Percentiles rank a stretch among this genome's conserved stretches.
These are phyloP conservation scores for Eledone cirrhosa DNA, from an alignment of 2,888 invertebrate species.

Conservation along the genomic window DNA sequence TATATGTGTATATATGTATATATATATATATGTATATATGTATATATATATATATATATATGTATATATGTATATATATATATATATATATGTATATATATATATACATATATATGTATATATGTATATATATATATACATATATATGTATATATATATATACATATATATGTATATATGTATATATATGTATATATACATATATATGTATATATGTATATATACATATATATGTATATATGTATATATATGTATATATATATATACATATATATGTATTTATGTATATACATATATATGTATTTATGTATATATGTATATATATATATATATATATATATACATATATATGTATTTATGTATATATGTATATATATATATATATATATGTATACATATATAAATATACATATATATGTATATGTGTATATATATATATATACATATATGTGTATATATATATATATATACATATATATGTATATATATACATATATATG, in stretches of 20 bases:
- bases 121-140: too few species aligned
- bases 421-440: background rate
- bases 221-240: background rate
- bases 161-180: background rate
- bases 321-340: constrained; percentile 1
- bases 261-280: background rate
- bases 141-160: too few species aligned
- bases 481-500: background rate
- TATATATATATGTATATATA: too few species aligned
- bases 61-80: too few species aligned
- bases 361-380: background rate
- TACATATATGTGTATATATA: background rate
- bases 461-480: background rate
- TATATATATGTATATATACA: background rate
- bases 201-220: background rate
- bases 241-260: background rate
- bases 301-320: background rate
- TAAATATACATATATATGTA: background rate
- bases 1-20: too few species aligned
- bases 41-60: too few species aligned
- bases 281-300: background rate
- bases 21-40: too few species aligned
- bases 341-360: background rate
- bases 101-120: too few species aligned
- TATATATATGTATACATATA: background rate